phyloP scores from a whole-genome alignment of 2,797 vertebrate genomes.

The Staurois parvus region DNA sequence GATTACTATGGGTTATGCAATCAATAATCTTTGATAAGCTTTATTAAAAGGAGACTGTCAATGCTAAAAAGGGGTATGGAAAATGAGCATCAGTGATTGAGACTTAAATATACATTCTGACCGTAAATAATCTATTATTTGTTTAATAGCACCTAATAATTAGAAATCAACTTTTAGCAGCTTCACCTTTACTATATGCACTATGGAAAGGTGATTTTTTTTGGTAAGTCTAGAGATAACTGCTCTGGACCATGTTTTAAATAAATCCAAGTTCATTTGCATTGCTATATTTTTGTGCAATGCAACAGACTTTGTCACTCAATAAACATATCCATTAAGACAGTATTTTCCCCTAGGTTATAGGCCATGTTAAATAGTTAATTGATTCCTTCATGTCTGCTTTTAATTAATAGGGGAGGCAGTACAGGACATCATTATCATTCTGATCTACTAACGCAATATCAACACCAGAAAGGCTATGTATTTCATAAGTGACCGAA shows the following conservation, averaged over 20 bases:
- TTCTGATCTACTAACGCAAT: constrained; percentile 21
- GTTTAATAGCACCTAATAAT: background rate
- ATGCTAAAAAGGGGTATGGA: background rate
- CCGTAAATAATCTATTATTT: background rate
- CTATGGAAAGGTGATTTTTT: background rate
- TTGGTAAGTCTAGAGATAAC: background rate
- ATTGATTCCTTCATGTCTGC: constrained; percentile 36
- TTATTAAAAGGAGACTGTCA: background rate
- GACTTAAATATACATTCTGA: background rate
- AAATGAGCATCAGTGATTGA: background rate
- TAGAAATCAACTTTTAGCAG: background rate
- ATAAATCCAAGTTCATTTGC: background rate
- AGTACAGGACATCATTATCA: background rate
- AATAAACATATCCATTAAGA: constrained; percentile 36
- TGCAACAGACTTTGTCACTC: background rate
- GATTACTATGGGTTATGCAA: background rate
- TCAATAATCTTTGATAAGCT: background rate
- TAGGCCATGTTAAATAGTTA: constrained; percentile 43
- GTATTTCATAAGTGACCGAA: constrained; percentile 52
- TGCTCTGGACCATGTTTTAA: background rate
- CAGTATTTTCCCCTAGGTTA: constrained; percentile 13
- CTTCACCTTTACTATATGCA: too few relatives aligned
- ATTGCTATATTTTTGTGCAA: background rate
- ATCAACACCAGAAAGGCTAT: constrained; percentile 22
- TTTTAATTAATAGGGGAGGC: constrained; percentile 52